These are phyloP conservation scores for Oopsacas minuta DNA, from an alignment of 37 sponge, comb jelly and placozoan species.

Conservation along the genomic window DNA sequence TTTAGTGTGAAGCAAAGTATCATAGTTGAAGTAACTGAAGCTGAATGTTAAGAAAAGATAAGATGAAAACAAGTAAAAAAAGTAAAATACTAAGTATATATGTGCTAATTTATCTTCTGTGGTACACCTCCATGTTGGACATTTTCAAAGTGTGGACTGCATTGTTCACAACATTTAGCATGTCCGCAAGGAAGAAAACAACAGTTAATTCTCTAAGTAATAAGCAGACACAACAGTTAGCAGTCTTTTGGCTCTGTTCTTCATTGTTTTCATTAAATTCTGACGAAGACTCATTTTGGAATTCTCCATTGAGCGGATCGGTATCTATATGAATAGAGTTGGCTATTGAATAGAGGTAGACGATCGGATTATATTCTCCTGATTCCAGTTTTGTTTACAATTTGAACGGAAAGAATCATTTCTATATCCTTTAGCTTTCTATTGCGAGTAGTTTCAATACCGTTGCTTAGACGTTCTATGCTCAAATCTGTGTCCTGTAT, in stretches of 20 bases:
- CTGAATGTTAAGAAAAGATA: conserved; percentile 12
- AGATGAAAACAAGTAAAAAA: not conserved
- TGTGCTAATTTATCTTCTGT: conserved; percentile 7
- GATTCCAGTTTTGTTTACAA: not conserved
- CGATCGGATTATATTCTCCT: conserved; percentile 3
- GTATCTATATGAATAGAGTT: not conserved
- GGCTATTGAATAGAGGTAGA: conserved; percentile 1
- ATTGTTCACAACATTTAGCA: conserved; percentile 17
- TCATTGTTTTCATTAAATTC: not conserved
- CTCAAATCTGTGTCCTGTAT: not conserved
- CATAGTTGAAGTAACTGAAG: conserved; percentile 16
- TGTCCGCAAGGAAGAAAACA: conserved; percentile 15
- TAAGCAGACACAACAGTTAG: conserved; percentile 13
- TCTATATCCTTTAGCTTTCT: not conserved
- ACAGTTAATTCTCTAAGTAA: conserved; percentile 1
- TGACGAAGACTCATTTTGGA: conserved; percentile 10
- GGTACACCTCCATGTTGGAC: not conserved
- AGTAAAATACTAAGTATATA: conserved; percentile 13
- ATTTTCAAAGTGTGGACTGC: conserved; percentile 13
- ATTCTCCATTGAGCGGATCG: not conserved
- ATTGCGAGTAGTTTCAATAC: conserved; percentile 1
- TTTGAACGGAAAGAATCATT: not conserved
- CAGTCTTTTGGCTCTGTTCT: not conserved
- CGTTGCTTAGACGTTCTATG: not conserved
- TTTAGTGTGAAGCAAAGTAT: not conserved